Base-by-base conservation (phyloP, 2,113 vertebrate genomes). In the Bubo scandiacus region DNA sequence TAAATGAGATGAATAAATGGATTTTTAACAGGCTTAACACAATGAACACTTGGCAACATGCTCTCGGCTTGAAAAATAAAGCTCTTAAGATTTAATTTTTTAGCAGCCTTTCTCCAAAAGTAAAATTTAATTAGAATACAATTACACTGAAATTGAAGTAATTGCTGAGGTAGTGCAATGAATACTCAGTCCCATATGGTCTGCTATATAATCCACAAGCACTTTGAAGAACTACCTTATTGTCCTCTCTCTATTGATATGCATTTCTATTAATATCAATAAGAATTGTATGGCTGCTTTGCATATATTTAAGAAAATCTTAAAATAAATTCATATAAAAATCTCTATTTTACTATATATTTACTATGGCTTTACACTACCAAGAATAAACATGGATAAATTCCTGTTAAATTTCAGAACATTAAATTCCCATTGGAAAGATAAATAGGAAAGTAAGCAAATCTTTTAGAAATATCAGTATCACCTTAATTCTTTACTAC, bases 111-210 rank as follows among this genome's bases (percentile, higher is more conserved):
- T 80, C 32, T 85, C 66, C 58, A 80, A 92, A 95, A 87, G 29
- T 61, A 58, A 91, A 91, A 95, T 91, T 89, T 89, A 94, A 91
- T 96, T 92, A 95, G 73, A 95, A 89, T 7, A 25, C 32, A 91
- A 87, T 94, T 87, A 92, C 38, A 54, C 49, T 70, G 27, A 94
- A 93, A 94, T 75, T 72, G 43, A 92, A 78, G 62, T 92, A 88
- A 84, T 61, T 94, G 66, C 77, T 92, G 91, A 96, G 83, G 65
- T 92, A 95, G 30, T 94, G 71, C 43, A 87, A 79, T 72, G 72
- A 92, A 81, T 86, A 75, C 32, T 73, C 3, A 3, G 34, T 82
- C 40, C 43, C n/a, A 47, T 70, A 72, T 29, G n/a, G 32, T 73
- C 26, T 77, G 20, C 75, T 80, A 89, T 58, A 82, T 85, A 89